phyloP scores from a whole-genome alignment of 2,113 vertebrate genomes.

The Zosterops borbonicus region DNA sequence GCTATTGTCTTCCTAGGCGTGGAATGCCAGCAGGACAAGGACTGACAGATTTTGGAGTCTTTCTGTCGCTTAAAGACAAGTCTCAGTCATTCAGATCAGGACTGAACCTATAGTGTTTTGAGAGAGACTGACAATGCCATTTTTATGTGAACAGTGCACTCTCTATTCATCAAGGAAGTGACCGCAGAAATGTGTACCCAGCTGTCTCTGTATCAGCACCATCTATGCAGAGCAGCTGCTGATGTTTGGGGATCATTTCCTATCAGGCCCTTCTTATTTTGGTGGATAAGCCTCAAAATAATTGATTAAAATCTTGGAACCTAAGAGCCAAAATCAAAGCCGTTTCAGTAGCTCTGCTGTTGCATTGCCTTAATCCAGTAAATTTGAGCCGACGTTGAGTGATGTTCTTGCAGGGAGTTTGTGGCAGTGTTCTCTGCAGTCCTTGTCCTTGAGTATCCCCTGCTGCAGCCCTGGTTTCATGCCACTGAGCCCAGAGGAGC shows the following conservation, averaged over 20 bases:
- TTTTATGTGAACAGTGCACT: slow-evolving; percentile 62
- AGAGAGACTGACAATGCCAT: slow-evolving; percentile 49
- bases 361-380: not conserved
- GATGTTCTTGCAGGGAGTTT: not conserved
- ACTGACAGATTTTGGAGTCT: not conserved
- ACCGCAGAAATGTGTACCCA: slow-evolving; percentile 52
- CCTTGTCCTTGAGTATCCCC: not conserved
- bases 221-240: slow-evolving; percentile 51
- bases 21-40: not conserved
- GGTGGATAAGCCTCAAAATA: not conserved
- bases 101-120: slow-evolving; percentile 4
- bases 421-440: not conserved
- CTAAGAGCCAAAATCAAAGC: not conserved
- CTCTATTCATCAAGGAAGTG: slow-evolving; percentile 61
- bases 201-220: slow-evolving; percentile 44
- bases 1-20: not conserved
- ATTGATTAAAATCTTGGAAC: not conserved
- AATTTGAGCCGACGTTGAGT: not conserved
- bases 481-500: not conserved
- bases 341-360: not conserved
- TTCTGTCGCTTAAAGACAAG: not conserved
- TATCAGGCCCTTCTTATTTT: not conserved
- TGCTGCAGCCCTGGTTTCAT: not conserved
- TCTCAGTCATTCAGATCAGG: not conserved
- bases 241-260: slow-evolving; percentile 37